Conservation (phyloP, 2,113 vertebrate genomes). For the Saguinus imperator region DNA sequence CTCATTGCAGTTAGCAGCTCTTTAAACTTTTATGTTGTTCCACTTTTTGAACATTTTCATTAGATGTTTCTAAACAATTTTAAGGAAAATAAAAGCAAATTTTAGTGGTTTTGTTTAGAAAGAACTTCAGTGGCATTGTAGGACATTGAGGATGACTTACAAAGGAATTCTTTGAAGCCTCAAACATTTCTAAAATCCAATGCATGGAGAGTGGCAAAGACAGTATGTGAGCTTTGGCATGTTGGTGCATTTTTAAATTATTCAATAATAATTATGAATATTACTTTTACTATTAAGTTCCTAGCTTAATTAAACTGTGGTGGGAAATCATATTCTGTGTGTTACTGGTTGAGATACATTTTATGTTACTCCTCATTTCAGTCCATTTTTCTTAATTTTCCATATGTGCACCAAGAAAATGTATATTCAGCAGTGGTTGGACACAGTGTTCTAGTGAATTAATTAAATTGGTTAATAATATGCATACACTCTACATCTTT, state of each 20-base stretch:
- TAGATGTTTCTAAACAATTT: not conserved
- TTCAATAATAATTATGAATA: not conserved
- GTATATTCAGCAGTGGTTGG: not conserved
- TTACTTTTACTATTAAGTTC: not conserved
- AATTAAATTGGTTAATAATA: not conserved
- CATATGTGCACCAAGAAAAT: not conserved
- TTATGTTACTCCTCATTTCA: not conserved
- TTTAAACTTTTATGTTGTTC: not conserved
- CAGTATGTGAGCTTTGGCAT: not conserved
- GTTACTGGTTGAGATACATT: not conserved
- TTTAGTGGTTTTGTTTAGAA: not conserved
- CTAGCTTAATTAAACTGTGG: not conserved
- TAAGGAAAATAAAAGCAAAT: not conserved
- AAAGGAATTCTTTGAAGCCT: not conserved
- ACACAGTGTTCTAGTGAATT: not conserved
- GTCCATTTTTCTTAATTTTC: not conserved
- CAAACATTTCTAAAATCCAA: not conserved
- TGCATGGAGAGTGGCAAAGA: not conserved
- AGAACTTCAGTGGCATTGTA: not conserved
- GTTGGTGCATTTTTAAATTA: not conserved
- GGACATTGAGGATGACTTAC: not conserved
- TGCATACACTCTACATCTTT: not conserved
- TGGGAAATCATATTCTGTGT: not conserved
- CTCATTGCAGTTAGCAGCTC: not conserved
- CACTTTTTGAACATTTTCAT: slow-evolving; percentile 39